A percentile compares a stretch with the other conserved stretches of the same genome.
Conservation (phyloP, 2,888 invertebrate species). For the Hyposoter didymator region DNA sequence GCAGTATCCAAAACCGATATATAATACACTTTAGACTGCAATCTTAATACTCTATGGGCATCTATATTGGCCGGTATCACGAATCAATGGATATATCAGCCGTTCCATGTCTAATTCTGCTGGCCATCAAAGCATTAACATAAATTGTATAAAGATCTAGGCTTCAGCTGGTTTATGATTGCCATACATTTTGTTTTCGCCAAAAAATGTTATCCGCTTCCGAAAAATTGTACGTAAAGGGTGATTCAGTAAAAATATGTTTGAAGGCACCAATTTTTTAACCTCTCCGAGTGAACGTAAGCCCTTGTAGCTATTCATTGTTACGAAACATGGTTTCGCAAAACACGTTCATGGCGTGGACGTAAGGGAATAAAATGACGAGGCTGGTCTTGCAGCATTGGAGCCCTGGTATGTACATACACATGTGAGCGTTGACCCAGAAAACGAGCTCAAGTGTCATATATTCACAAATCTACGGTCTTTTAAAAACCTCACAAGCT, state of each 20-base stretch:
- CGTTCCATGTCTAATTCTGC: not conserved
- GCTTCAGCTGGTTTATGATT: not conserved
- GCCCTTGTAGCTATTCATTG: too few relatives aligned
- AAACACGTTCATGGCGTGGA: too few relatives aligned
- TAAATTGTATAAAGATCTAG: not conserved
- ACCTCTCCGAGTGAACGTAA: too few relatives aligned
- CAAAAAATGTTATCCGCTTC: not conserved
- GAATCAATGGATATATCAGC: not conserved
- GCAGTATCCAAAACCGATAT: conserved; percentile 49
- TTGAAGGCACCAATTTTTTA: too few relatives aligned
- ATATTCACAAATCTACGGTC: not conserved
- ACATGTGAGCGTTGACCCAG: conserved; percentile 39
- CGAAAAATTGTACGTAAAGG: too few relatives aligned
- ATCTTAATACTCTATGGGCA: not conserved
- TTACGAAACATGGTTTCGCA: too few relatives aligned
- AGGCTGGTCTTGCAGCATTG: not conserved
- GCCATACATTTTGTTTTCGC: not conserved
- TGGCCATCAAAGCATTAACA: not conserved
- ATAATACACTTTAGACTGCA: not conserved
- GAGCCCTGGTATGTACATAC: not conserved
- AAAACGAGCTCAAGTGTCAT: not conserved
- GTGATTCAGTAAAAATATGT: too few relatives aligned
- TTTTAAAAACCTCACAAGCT: not conserved
- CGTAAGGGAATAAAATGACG: not conserved
- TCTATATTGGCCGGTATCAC: not conserved